Evolutionary conservation across 2,888 invertebrate genomes (phyloP).

Genomic region (Ophion ellenae): DNA sequence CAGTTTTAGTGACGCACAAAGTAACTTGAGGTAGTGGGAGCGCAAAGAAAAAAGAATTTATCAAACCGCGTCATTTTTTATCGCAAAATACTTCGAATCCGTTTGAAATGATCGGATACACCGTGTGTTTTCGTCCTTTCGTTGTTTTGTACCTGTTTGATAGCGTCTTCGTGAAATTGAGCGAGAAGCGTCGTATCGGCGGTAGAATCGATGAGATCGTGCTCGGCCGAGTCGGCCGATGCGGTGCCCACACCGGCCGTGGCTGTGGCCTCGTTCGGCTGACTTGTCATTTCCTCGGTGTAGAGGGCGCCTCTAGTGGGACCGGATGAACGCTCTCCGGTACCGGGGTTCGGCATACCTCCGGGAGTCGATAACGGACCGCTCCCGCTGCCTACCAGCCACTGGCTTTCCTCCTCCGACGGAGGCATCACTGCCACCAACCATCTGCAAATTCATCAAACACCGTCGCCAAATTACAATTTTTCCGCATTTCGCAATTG

Average conservation of each 20-base stretch:
- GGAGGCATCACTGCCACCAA: conserved; percentile 84
- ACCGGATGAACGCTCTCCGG: conserved; percentile 71
- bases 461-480: neutral
- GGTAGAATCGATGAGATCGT: conserved; percentile 86
- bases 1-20: no score
- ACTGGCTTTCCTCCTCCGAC: conserved; percentile 87
- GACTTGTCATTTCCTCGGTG: conserved; percentile 84
- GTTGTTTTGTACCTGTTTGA: conserved; percentile 86
- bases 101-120: neutral
- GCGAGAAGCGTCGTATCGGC: conserved; percentile 87
- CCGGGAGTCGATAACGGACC: conserved; percentile 68
- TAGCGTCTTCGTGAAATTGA: conserved; percentile 91
- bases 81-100: no score
- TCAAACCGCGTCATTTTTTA: no score
- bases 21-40: no score
- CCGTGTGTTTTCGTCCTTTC: neutral
- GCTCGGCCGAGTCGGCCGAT: conserved; percentile 81
- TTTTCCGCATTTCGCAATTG: neutral
- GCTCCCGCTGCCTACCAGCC: conserved; percentile 80
- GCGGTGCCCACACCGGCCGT: conserved; percentile 72
- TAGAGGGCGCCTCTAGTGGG: conserved; percentile 80
- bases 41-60: no score
- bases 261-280: conserved; percentile 66
- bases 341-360: conserved; percentile 71
- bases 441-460: conserved; percentile 75